Base-by-base conservation (phyloP, 2,888 invertebrate genomes). In the Synergus itoensis region DNA sequence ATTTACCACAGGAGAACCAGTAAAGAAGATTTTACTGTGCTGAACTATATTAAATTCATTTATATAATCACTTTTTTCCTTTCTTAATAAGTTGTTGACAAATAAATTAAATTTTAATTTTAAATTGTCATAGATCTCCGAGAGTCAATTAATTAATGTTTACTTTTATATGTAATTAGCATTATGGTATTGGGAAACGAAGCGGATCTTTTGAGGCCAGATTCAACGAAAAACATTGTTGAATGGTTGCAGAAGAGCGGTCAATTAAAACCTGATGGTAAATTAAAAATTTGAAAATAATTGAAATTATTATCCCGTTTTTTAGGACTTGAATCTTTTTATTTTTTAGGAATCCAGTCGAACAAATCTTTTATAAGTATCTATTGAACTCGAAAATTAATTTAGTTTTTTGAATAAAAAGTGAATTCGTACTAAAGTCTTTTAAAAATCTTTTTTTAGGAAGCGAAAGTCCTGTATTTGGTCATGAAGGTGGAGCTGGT, bases 401-500 rank as follows among this genome's bases (percentile, higher is more conserved):
- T 57, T 57, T 11, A 18, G 57, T 18, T 57, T 18, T 57, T 57
- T n/a, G n/a, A n/a, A 57, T 57, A 11, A 57, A 57, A 7, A 18
- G 18, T 9, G 18, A 18, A 11, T 57, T 3, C n/a, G 18, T 18
- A 57, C n/a, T 57, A 18, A 57, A 9, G 18, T 57, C 11, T 11
- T 43, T 18, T 9, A 57, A 57, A 57, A 88, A 90, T 81, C 69
- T 86, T 73, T 78, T 93, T 93, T 0, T 93, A 96, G 96, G 96
- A 63, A 96, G 95, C 89, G 96, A 96, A 90, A 96, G 96, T 88
- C 96, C 96, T 12, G 94, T 95, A 0, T 94, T 94, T 83, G 93
- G 92, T 40, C 83, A 91, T 75, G 88, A 91, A 43, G 87, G 87
- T 43, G 87, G 89, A 40, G 88, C 89, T 45, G 88, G 84, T 28